These are phyloP conservation scores for Adoxophyes honmai DNA, from an alignment of 1,140 invertebrate genomes.

Conservation along the genomic window DNA sequence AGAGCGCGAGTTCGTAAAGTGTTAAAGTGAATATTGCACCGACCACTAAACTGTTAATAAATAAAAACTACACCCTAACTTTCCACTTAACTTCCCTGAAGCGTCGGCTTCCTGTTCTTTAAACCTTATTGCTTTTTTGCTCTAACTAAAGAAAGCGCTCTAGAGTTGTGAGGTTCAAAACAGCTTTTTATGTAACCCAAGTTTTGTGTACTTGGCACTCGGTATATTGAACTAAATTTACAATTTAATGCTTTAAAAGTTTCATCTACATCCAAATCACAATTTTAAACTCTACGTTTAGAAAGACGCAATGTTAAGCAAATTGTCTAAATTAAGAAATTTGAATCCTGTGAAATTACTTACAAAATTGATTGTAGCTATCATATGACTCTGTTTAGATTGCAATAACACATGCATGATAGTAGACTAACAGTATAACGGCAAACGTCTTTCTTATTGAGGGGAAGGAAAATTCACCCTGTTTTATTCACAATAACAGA, in stretches of 20 bases:
- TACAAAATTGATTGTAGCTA: too few relatives aligned
- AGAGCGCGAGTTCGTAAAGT: conserved; percentile 28
- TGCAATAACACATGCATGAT: too few relatives aligned
- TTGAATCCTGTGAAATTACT: too few relatives aligned
- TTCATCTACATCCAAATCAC: too few relatives aligned
- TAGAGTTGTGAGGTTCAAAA: neutral
- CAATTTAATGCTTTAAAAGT: too few relatives aligned
- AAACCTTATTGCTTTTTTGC: conserved; percentile 58
- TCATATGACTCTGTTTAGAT: too few relatives aligned
- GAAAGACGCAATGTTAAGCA: too few relatives aligned
- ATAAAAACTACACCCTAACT: conserved; percentile 65
- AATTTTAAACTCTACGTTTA: too few relatives aligned
- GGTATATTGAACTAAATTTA: neutral
- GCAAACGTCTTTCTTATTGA: neutral
- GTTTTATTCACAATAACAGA: too few relatives aligned
- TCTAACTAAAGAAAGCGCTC: neutral
- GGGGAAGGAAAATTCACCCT: too few relatives aligned
- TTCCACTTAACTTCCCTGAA: conserved; percentile 69
- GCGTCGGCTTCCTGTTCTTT: conserved; percentile 72
- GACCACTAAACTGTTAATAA: conserved; percentile 51
- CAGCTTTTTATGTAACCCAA: neutral
- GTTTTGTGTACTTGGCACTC: neutral
- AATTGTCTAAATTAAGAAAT: too few relatives aligned
- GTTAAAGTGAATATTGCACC: conserved; percentile 31
- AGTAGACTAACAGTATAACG: too few relatives aligned